Base-by-base conservation (phyloP, 1,140 invertebrate genomes). In the Spodoptera frugiperda region DNA sequence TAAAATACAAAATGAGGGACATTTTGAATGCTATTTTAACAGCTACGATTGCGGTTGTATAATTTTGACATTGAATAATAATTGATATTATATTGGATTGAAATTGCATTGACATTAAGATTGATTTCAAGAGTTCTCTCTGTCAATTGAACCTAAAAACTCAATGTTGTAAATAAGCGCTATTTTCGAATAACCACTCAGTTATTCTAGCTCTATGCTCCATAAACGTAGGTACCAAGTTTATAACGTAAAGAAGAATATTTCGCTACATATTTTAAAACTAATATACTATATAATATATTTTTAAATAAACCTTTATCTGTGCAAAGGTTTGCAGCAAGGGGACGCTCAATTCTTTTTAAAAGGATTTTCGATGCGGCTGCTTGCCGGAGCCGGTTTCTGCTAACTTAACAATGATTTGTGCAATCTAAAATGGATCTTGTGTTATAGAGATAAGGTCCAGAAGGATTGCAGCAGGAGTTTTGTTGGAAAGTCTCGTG, bases 291-390 rank as follows among this genome's bases (percentile, higher is more conserved):
- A 57, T 72, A 57, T 55, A 57, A 46, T 46, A 73, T 73, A 73
- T 73, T 73, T 73, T 73, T 73, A 73, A 73, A 73, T 73, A 73
- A 59, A 73, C 71, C 55, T 73, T 73, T 73, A 61, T 73, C 71
- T 61, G 54, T 61, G 39, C 71, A 73, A 73, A 73, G 71, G 71
- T 73, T 73, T 61, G 71, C 54, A 46, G 71, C 71, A 48, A 73
- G 54, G 55, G 71, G 55, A 61, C 71, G 54, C 71, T 61, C 71
- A 61, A 73, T 73, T 73, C 71, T 73, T 73, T 73, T 73, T 73
- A 59, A 73, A 73, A 73, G 71, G 55, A 73, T 73, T 73, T 71
- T 73, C 71, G 55, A 73, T 61, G 55, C 71, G 71, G 54, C 71
- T 73, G 71, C 71, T 61, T 73, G 71, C 39, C 30, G 44, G 54